Evolutionary conservation across 2,888 invertebrate species (phyloP).

Genomic region (Junonia oenone): DNA sequence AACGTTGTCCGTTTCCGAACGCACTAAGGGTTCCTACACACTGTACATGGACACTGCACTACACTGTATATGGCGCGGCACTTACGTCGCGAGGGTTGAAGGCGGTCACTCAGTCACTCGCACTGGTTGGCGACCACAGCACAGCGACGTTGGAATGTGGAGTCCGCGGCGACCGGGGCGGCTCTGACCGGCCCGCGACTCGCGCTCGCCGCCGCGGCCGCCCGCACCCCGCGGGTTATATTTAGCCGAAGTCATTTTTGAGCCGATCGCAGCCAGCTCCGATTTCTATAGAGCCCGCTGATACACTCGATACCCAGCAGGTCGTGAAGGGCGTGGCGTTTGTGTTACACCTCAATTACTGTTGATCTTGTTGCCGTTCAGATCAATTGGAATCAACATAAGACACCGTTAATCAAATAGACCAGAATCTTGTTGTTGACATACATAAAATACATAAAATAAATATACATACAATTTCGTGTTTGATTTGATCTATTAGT

Average conservation of each 20-base stretch:
- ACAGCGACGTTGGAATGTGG: constrained; percentile 84
- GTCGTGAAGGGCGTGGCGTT: constrained; percentile 43
- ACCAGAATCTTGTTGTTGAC: too few relatives aligned
- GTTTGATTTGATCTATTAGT: too few relatives aligned
- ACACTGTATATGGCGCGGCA: constrained; percentile 55
- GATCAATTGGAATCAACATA: too few relatives aligned
- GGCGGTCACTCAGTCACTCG: constrained; percentile 72
- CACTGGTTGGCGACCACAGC: constrained; percentile 68
- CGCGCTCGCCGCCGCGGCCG: constrained; percentile 34
- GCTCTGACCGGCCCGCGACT: constrained; percentile 71
- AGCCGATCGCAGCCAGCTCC: constrained; percentile 69
- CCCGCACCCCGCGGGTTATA: constrained; percentile 44
- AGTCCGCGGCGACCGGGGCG: constrained; percentile 85
- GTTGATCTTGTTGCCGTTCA: too few relatives aligned
- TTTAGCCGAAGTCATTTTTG: constrained; percentile 69
- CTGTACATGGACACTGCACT: constrained; percentile 53
- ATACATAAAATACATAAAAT: too few relatives aligned
- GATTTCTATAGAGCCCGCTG: constrained; percentile 56
- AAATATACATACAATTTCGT: too few relatives aligned
- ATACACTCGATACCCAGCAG: constrained; percentile 40
- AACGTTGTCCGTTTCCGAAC: constrained; percentile 34
- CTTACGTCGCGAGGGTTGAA: constrained; percentile 79
- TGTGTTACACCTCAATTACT: too few relatives aligned
- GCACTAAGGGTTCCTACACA: constrained; percentile 38
- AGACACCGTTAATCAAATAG: too few relatives aligned